Base-by-base conservation (phyloP, 1,140 invertebrate genomes). In the Luehdorfia chinensis region DNA sequence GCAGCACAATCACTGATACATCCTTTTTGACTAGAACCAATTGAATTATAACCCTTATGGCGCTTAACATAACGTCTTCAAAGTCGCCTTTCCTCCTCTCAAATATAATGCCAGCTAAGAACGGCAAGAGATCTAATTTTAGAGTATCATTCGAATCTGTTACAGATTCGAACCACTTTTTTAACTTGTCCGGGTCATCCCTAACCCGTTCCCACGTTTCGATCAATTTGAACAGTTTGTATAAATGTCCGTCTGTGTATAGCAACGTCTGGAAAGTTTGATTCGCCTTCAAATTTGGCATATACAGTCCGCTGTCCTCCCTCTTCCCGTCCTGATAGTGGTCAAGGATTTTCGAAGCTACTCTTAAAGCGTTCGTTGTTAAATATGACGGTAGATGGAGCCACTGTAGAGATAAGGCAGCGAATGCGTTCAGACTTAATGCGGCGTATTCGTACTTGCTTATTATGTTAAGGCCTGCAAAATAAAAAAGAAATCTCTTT, bases 401-500 rank as follows among this genome's bases (percentile, higher is more conserved):
- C 61, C 76, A 80, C 27, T 80, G 74, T 7, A 80, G 57, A 0
- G 71, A 66, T 1, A 75, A 37, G 0, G 64, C 68, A 0, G 62
- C 59, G 25, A 77, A 74, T 1, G 59, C 56, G 19, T 64, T 75
- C 0, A 80, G 41, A 3, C 64, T 62, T 44, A 75, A 28, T 2
- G 45, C 8, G 5, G 68, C 56, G 32, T 57, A 70, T 46, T 77
- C 75, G 18, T 71, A 73, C 64, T 77, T 83, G 27, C 46, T 78
- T 37, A 77, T 66, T 49, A 85, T 76, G 23, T 79, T 77, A 1
- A 83, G 52, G 55, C 70, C 80, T 83, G 68, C 8, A 67, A 69
- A 5, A 4, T 9, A 23, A 21, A 4, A 7, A 21, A 21, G 7
- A 21, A 21, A n/a, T n/a, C n/a, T n/a, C n/a, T n/a, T n/a, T n/a